These are phyloP conservation scores for Craniophora ligustri DNA, from an alignment of 2,888 invertebrate genomes.

Conservation along the genomic window DNA sequence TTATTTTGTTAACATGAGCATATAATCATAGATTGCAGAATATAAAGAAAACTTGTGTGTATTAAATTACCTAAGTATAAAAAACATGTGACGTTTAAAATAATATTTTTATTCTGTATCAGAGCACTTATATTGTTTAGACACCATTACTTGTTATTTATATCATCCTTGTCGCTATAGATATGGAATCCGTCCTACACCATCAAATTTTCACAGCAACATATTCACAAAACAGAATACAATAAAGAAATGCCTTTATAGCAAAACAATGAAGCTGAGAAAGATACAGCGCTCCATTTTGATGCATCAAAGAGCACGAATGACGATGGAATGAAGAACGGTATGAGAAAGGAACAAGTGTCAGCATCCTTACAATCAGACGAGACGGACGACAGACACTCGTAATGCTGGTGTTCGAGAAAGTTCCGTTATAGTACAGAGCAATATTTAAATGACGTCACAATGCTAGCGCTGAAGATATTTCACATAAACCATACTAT, in stretches of 20 bases:
- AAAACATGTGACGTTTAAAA: too few relatives aligned
- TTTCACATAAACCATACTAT: not conserved
- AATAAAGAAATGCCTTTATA: not conserved
- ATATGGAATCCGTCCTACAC: too few relatives aligned
- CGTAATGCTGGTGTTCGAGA: conserved; percentile 2
- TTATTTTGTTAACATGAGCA: too few relatives aligned
- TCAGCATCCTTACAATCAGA: conserved; percentile 1
- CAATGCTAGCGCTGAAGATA: not conserved
- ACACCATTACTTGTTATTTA: too few relatives aligned
- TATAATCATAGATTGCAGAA: too few relatives aligned
- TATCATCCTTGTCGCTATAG: too few relatives aligned
- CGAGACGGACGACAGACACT: conserved; percentile 1
- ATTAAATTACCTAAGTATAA: too few relatives aligned
- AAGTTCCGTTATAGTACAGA: not conserved
- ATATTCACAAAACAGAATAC: too few relatives aligned
- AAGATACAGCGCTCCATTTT: conserved; percentile 3
- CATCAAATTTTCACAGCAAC: too few relatives aligned
- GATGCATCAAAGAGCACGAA: conserved; percentile 26
- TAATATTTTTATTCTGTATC: too few relatives aligned
- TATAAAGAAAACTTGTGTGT: too few relatives aligned
- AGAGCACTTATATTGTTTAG: too few relatives aligned
- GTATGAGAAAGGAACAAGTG: conserved; percentile 16
- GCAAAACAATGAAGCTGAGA: not conserved
- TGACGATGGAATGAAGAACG: conserved; percentile 5
- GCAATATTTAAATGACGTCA: not conserved